These are phyloP conservation scores for Agrilus cyanescens DNA, from an alignment of 2,888 invertebrate genomes.

Conservation along the genomic window DNA sequence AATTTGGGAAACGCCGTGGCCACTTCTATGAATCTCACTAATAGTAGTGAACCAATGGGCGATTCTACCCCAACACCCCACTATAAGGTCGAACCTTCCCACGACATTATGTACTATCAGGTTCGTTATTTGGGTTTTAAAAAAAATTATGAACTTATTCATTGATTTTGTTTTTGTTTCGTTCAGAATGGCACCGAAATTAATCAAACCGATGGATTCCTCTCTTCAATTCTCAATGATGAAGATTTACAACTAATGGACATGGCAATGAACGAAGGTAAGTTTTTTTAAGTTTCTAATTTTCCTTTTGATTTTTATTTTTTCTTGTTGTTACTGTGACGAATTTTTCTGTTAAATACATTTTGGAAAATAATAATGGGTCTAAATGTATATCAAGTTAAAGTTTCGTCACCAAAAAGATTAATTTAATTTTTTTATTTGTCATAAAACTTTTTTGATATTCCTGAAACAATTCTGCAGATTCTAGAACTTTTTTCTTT, in stretches of 20 bases:
- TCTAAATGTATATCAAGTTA: too few species aligned
- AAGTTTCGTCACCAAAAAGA: too few species aligned
- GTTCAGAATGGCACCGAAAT: constrained; percentile 48
- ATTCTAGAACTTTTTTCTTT: too few species aligned
- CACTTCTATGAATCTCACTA: constrained; percentile 67
- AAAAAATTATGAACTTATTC: background rate
- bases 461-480: too few species aligned
- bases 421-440: too few species aligned
- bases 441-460: too few species aligned
- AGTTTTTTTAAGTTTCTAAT: constrained; percentile 29
- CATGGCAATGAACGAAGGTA: constrained; percentile 82
- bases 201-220: constrained; percentile 72
- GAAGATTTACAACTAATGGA: constrained; percentile 86
- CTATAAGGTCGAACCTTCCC: constrained; percentile 59
- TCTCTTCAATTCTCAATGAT: constrained; percentile 78
- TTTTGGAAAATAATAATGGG: too few species aligned
- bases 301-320: constrained; percentile 1
- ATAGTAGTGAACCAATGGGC: constrained; percentile 57
- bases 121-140: constrained; percentile 34
- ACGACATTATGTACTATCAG: constrained; percentile 74
- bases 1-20: constrained; percentile 64
- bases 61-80: constrained; percentile 42
- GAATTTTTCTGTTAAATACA: too few species aligned
- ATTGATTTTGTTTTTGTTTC: constrained; percentile 14
- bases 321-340: background rate